Evolutionary conservation across 2,797 vertebrate species (phyloP), one percentile per base, ranked within the genome.

Genomic region (Malurus leucopterus): DNA sequence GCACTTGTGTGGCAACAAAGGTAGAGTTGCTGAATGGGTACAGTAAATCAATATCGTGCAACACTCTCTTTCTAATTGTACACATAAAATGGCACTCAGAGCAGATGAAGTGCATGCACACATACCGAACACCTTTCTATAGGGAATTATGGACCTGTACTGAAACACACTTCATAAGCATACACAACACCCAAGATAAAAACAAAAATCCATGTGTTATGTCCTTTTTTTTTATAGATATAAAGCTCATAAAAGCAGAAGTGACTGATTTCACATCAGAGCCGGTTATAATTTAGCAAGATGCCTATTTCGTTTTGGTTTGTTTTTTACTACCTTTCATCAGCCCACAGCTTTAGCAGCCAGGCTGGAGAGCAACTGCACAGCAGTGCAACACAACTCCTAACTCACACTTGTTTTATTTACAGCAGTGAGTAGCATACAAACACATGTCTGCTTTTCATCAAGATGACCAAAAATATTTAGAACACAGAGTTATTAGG

Each of bases 371-470:
- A 90, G 70, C 62, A 83, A 63, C 69, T 61, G 51, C 67, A 51
- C 53, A 88, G 87, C 85, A 91, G 53, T 21, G 14, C 6, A 86
- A 32, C 21, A n/a, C 22, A 70, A 34, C 36, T 77, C 71, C 83
- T 58, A 76, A 86, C 14, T 32, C 80, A 92, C 77, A 49, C 64
- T 86, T 49, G 47, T 49, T 94, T 91, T 91, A 93, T 71, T 94
- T 91, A 82, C 74, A 76, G 72, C 89, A 84, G 32, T 1, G 46
- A 90, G 84, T 27, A 78, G 89, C 1, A 0, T 15, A 91, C 82
- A 79, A 86, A 76, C 61, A 72, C 70, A 84, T 1, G 89, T 74
- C 92, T 95, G 95, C 85, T 93, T 95, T 94, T 95, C 94, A 95
- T 95, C 94, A 95, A 18, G 16, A 43, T 0, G 0, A 92, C 93